These are phyloP conservation scores for Tupiocoris notatus DNA, from an alignment of 2,888 invertebrate species.

Conservation along the genomic window DNA sequence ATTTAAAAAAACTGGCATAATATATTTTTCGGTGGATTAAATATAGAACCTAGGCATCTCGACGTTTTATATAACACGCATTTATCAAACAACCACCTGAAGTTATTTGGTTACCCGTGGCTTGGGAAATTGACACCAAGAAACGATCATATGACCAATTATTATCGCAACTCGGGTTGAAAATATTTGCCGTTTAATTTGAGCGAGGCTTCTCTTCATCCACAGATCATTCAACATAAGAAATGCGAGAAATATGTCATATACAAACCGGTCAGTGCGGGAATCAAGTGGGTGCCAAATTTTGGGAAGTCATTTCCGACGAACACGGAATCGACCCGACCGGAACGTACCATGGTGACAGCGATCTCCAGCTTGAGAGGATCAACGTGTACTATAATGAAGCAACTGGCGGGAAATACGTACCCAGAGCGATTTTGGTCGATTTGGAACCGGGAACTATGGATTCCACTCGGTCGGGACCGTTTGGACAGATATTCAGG, in stretches of 20 bases:
- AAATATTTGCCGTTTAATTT: too few relatives aligned
- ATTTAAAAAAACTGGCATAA: too few relatives aligned
- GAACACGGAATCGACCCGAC: constrained; percentile 66
- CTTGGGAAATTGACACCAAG: too few relatives aligned
- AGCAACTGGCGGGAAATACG: constrained; percentile 62
- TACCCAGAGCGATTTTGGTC: constrained; percentile 64
- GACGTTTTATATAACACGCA: too few relatives aligned
- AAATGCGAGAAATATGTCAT: constrained; percentile 96
- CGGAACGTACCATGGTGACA: constrained; percentile 63
- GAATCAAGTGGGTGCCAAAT: constrained; percentile 91
- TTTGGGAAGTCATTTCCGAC: constrained; percentile 59
- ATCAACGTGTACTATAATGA: constrained; percentile 65
- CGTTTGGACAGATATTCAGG: constrained; percentile 65
- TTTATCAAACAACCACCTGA: too few relatives aligned
- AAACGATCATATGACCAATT: too few relatives aligned
- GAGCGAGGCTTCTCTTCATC: too few relatives aligned
- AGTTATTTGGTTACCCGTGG: too few relatives aligned
- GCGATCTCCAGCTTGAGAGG: constrained; percentile 64
- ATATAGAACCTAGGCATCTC: too few relatives aligned
- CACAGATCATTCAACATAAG: not conserved
- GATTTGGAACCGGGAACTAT: constrained; percentile 72
- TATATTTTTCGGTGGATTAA: too few relatives aligned
- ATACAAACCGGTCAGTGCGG: constrained; percentile 94
- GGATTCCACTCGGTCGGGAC: constrained; percentile 68
- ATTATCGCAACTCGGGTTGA: too few relatives aligned